Percentiles rank a stretch among this genome's conserved stretches.
These are phyloP conservation scores for Sarcophaga bullata DNA, from an alignment of 1,140 invertebrate genomes.

Conservation along the genomic window DNA sequence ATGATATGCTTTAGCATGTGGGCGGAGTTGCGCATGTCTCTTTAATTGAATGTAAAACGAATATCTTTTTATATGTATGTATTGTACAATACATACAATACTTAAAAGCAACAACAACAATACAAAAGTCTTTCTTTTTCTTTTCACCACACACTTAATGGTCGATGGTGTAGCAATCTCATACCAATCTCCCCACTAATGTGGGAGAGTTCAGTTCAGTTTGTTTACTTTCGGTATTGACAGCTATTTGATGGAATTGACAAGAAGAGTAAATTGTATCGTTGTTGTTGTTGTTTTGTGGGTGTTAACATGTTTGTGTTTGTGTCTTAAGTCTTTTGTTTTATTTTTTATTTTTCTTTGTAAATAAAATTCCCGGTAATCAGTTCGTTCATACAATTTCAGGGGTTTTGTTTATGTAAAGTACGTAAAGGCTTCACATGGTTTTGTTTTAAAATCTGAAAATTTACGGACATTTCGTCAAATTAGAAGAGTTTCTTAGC, in stretches of 20 bases:
- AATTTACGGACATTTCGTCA: no score
- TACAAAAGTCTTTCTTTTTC: background rate
- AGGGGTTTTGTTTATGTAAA: no score
- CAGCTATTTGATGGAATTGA: no score
- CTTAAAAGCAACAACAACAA: no score
- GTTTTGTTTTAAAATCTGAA: no score
- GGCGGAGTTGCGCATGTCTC: slow-evolving; percentile 32
- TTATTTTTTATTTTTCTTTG: background rate
- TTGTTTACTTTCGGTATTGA: no score
- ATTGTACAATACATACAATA: slow-evolving; percentile 11
- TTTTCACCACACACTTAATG: background rate
- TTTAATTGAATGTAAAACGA: background rate
- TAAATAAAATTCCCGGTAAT: no score
- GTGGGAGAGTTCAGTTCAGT: no score
- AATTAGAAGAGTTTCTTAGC: no score
- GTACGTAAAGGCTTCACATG: no score
- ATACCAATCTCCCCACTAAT: no score
- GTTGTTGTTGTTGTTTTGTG: background rate
- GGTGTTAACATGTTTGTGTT: slow-evolving; percentile 46
- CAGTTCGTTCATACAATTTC: no score
- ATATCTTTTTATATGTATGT: background rate
- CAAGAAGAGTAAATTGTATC: background rate
- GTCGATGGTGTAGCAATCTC: background rate
- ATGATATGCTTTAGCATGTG: background rate
- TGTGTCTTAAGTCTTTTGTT: slow-evolving; percentile 62